These are phyloP conservation scores for Agonopterix arenella DNA, from an alignment of 2,888 invertebrate genomes.

Conservation along the genomic window DNA sequence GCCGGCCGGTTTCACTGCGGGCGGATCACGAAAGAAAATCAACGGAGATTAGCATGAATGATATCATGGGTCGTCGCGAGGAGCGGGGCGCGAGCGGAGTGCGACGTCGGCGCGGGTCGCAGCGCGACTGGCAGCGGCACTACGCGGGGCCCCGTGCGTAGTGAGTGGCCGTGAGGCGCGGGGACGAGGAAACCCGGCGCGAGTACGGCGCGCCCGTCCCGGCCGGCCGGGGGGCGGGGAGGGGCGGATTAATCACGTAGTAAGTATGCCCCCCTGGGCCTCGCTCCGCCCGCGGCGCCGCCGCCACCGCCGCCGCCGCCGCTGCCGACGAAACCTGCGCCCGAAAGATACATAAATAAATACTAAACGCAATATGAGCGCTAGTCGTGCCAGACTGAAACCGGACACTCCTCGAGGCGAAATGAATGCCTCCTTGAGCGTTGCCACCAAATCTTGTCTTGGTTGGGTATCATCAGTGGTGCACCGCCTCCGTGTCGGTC, in stretches of 20 bases:
- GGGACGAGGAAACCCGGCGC: constrained; percentile 76
- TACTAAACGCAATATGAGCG: constrained; percentile 64
- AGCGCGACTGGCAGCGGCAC: constrained; percentile 65
- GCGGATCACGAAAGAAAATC: constrained; percentile 64
- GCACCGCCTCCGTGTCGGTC: background rate
- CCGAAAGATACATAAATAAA: constrained; percentile 71
- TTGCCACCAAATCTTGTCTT: constrained; percentile 59
- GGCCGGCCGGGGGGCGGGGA: constrained; percentile 33
- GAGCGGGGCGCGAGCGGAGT: constrained; percentile 28
- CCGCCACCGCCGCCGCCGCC: constrained; percentile 16
- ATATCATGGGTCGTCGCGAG: constrained; percentile 46
- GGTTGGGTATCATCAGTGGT: constrained; percentile 16
- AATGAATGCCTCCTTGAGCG: constrained; percentile 66
- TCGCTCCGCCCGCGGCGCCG: constrained; percentile 36
- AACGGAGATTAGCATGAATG: constrained; percentile 70
- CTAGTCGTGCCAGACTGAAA: constrained; percentile 71
- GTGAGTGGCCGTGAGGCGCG: constrained; percentile 76
- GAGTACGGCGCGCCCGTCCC: constrained; percentile 65
- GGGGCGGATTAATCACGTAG: constrained; percentile 71
- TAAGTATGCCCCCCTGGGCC: constrained; percentile 67
- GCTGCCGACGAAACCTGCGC: constrained; percentile 62
- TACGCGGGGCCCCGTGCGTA: constrained; percentile 72
- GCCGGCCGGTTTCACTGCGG: constrained; percentile 54
- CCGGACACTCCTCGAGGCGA: constrained; percentile 69
- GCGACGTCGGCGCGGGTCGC: constrained; percentile 69